Evolutionary conservation across 2,113 vertebrate species (phyloP), one percentile per base, ranked within the genome.

Genomic region (Gopherus flavomarginatus): DNA sequence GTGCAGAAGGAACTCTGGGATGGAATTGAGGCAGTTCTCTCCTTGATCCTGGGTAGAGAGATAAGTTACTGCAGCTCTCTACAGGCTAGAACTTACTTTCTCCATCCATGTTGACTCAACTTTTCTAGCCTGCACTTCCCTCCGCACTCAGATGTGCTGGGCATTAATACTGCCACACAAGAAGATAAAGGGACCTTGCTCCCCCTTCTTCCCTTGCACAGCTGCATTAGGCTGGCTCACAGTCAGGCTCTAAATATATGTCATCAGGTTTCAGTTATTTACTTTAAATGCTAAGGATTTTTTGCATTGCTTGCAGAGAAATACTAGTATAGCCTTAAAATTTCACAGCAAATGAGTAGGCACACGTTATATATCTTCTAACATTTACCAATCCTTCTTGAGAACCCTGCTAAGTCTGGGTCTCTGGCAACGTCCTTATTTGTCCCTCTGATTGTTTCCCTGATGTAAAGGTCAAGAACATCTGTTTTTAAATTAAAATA

Each of bases 401-500:
- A 26, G 38, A 42, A 75, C 38, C 21, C 10, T 42, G 31, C 31
- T n/a, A 65, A 65, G 6, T 17, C 29, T 65, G 31, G 62, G 14
- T 65, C 62, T 65, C 16, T 65, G 62, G 14, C 31, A 65, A 65
- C 13, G n/a, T 65, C 62, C 31, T 65, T 16, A 65, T 65, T 35
- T 65, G 62, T 65, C 62, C 31, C 31, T 65, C 62, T 65, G 59
- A 62, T 16, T 65, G 4, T 11, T 38, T 50, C 84, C 44, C 29
- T 89, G 83, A 81, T 86, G 92, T 83, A 19, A 57, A 24, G 38
- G 5, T 81, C 44, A 92, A 95, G 81, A 24, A 65, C 5, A 8
- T 50, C 86, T 84, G 27, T 5, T 82, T 93, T 93, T 79, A 81
- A 92, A 92, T 95, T 92, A 90, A 90, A 96, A 90, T 86, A 79